Evolutionary conservation across 2,888 invertebrate genomes (phyloP).

Genomic region (Oconnorella tubifera): DNA sequence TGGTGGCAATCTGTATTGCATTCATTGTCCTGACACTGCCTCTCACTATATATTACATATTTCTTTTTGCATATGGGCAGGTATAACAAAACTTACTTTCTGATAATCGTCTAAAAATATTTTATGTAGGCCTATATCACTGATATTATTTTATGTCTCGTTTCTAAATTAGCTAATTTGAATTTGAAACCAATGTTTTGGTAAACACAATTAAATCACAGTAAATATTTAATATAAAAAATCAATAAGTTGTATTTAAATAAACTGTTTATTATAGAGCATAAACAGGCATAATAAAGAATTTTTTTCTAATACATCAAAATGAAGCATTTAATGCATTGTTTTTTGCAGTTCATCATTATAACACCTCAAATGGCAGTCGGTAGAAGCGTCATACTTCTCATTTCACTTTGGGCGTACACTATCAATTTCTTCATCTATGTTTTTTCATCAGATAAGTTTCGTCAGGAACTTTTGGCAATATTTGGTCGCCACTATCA

Average conservation of each 20-base stretch:
- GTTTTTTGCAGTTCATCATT: slow-evolving; percentile 19
- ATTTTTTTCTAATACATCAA: neutral
- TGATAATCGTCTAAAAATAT: too few relatives aligned
- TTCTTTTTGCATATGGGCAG: slow-evolving; percentile 17
- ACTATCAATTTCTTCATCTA: slow-evolving; percentile 31
- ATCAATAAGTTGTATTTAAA: too few relatives aligned
- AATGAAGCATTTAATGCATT: neutral
- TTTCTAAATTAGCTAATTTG: too few relatives aligned
- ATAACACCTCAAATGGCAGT: slow-evolving; percentile 12
- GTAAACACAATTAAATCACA: too few relatives aligned
- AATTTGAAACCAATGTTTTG: too few relatives aligned
- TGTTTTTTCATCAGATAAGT: slow-evolving; percentile 24
- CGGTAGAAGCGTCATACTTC: neutral
- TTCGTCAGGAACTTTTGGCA: slow-evolving; percentile 26
- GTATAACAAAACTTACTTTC: too few relatives aligned
- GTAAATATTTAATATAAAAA: too few relatives aligned
- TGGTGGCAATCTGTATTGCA: slow-evolving; percentile 20
- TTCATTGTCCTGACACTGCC: slow-evolving; percentile 28
- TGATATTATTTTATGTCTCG: too few relatives aligned
- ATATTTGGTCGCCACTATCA: too few relatives aligned
- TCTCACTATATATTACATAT: slow-evolving; percentile 23
- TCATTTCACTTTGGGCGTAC: slow-evolving; percentile 8
- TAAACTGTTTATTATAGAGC: neutral
- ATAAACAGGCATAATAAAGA: neutral
- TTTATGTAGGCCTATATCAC: too few relatives aligned